These are phyloP conservation scores for Itoplectis maculator DNA, from an alignment of 2,888 invertebrate genomes.

Conservation along the genomic window DNA sequence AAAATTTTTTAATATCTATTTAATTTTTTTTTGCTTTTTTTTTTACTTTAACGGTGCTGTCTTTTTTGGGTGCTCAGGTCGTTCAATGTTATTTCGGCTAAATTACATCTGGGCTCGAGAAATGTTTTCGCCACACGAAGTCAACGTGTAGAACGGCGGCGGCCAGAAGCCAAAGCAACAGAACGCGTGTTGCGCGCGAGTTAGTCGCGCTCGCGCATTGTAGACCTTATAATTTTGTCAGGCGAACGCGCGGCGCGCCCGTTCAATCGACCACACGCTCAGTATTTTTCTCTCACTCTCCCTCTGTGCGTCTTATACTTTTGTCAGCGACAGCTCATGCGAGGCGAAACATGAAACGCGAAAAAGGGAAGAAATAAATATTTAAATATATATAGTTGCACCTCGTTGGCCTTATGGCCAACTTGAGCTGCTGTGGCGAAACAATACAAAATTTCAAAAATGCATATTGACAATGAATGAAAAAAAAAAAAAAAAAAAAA, in stretches of 20 bases:
- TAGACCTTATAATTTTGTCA: constrained; percentile 38
- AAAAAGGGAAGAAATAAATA: neutral
- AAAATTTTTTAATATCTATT: no score
- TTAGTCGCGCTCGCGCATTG: constrained; percentile 21
- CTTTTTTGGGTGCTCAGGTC: no score
- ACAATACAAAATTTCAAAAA: neutral
- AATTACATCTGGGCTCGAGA: no score
- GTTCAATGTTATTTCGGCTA: no score
- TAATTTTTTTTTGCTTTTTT: no score
- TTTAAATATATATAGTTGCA: neutral
- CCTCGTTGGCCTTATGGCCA: constrained; percentile 21
- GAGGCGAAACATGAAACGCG: constrained; percentile 26
- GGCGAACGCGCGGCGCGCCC: constrained; percentile 21
- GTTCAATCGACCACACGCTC: constrained; percentile 27
- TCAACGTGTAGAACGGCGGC: neutral
- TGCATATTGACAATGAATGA: no score
- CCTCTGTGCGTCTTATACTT: neutral
- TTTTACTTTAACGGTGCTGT: no score
- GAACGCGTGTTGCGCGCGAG: constrained; percentile 15
- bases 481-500: constrained; percentile 1
- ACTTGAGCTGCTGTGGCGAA: neutral
- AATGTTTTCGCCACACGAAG: neutral
- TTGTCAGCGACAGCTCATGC: constrained; percentile 38
- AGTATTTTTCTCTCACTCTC: constrained; percentile 20
- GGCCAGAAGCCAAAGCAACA: neutral